These are phyloP conservation scores for Trachelus stipa DNA, from an alignment of 2,888 invertebrate genomes.

Conservation along the genomic window DNA sequence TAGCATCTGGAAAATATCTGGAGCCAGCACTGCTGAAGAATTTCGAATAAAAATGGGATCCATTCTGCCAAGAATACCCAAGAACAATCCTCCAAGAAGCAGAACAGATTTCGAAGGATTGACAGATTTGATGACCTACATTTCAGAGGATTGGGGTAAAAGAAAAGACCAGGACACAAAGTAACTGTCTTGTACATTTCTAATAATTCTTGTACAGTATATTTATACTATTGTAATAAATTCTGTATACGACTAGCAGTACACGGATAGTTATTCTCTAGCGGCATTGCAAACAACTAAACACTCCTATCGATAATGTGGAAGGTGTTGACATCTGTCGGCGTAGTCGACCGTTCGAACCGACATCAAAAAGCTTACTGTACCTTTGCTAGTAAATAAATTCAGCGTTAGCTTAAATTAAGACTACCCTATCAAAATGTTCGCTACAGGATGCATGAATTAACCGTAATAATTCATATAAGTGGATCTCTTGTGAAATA, in stretches of 20 bases:
- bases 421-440: neutral
- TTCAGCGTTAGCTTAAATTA: neutral
- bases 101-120: conserved; percentile 89
- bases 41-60: conserved; percentile 85
- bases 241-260: neutral
- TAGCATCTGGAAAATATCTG: conserved; percentile 89
- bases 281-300: neutral
- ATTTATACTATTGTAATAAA: neutral
- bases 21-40: conserved; percentile 86
- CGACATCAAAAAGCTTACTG: neutral
- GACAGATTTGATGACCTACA: conserved; percentile 85
- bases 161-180: conserved; percentile 20
- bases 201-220: conserved; percentile 2
- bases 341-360: neutral
- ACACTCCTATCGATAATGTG: neutral
- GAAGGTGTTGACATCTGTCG: neutral
- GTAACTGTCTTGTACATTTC: neutral
- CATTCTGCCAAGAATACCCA: conserved; percentile 80
- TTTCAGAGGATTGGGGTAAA: conserved; percentile 59
- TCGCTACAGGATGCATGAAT: neutral
- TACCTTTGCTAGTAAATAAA: neutral
- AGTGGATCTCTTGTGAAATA: neutral
- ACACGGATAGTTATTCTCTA: neutral
- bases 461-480: neutral
- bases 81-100: conserved; percentile 81